Evolutionary conservation across 2,113 vertebrate genomes (phyloP).

Genomic region (Arvicanthis niloticus): DNA sequence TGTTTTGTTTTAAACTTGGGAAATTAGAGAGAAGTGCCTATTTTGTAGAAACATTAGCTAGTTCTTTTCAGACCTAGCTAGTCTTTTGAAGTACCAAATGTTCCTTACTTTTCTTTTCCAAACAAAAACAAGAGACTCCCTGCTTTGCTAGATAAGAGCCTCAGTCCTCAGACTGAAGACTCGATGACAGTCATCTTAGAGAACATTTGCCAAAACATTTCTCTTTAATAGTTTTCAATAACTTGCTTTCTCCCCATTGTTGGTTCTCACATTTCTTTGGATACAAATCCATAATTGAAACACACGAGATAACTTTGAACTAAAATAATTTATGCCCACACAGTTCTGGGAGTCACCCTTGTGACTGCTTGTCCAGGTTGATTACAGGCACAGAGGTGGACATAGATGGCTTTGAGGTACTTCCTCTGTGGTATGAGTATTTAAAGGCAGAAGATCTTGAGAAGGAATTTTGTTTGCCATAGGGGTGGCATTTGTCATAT

Average conservation of each 20-base stretch:
- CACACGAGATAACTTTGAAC: neutral
- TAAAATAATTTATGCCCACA: neutral
- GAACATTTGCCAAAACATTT: slow-evolving; percentile 6
- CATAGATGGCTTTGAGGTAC: neutral
- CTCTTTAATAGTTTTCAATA: slow-evolving; percentile 14
- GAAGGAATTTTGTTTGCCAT: neutral
- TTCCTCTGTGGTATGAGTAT: neutral
- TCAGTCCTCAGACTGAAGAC: neutral
- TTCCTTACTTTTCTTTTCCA: neutral
- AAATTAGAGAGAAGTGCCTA: neutral
- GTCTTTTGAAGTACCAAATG: neutral
- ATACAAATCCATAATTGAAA: neutral
- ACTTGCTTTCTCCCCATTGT: neutral
- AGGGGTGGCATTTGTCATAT: neutral
- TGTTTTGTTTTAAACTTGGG: slow-evolving; percentile 44
- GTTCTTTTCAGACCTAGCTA: neutral
- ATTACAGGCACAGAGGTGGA: neutral
- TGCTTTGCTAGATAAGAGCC: neutral
- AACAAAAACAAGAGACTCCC: slow-evolving; percentile 10
- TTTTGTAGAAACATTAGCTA: neutral
- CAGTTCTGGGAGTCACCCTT: neutral
- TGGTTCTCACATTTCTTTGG: neutral
- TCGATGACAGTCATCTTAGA: neutral
- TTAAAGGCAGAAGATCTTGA: rapidly evolving
- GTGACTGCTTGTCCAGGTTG: neutral